A percentile compares a stretch with the other conserved stretches of the same genome.
Conservation (phyloP, 2,113 vertebrate genomes). For the Pseudois nayaur region DNA sequence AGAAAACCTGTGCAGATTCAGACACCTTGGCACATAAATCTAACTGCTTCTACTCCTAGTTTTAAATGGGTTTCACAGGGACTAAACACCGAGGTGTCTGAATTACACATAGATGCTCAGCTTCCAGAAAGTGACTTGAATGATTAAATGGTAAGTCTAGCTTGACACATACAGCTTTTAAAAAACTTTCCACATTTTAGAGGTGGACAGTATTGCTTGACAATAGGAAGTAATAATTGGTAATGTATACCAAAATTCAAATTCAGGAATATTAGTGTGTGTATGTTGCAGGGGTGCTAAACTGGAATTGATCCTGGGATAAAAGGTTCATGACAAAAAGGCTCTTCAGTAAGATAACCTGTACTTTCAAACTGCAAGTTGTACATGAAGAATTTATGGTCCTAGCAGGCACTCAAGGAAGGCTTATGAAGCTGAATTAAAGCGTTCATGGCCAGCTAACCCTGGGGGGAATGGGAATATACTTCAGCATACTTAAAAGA, state of each 20-base stretch:
- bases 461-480: not conserved
- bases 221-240: not conserved
- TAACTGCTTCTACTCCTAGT: not conserved
- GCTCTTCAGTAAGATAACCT: not conserved
- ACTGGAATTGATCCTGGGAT: constrained; percentile 9
- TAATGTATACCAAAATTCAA: not conserved
- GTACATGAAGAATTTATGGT: not conserved
- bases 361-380: not conserved
- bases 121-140: not conserved
- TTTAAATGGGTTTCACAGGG: not conserved
- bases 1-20: not conserved
- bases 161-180: not conserved
- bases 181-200: not conserved
- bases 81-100: not conserved
- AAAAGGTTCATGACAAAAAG: constrained; percentile 5
- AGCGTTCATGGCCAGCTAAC: not conserved
- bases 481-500: not conserved
- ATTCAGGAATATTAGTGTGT: not conserved
- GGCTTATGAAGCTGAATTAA: constrained; percentile 17
- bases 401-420: not conserved
- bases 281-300: not conserved
- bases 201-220: not conserved
- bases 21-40: not conserved
- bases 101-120: not conserved
- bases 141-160: not conserved